Evolutionary conservation across 1,140 invertebrate genomes (phyloP).

Genomic region (Thaumatotibia leucotreta): DNA sequence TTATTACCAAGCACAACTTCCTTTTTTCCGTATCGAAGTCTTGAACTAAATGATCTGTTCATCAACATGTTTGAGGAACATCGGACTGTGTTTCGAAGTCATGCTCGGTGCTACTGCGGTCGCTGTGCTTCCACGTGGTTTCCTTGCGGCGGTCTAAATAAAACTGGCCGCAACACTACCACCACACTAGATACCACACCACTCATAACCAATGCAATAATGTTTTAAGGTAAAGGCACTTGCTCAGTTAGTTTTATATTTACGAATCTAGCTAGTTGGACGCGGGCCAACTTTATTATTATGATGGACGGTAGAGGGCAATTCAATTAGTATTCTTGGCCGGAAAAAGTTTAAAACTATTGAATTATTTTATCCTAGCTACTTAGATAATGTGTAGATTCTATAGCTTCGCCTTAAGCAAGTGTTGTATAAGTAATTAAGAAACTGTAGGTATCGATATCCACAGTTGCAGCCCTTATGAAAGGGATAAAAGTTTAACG

Average conservation of each 20-base stretch:
- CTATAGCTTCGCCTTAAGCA: neutral
- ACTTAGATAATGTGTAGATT: neutral
- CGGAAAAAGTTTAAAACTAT: neutral
- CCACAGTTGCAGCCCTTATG: neutral
- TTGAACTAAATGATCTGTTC: conserved; percentile 52
- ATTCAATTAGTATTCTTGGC: neutral
- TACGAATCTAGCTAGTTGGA: neutral
- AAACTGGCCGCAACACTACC: conserved; percentile 28
- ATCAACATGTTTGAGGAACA: conserved; percentile 37
- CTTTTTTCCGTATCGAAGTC: conserved; percentile 42
- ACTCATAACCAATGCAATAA: conserved; percentile 27
- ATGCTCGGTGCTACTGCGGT: conserved; percentile 22
- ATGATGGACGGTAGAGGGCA: neutral
- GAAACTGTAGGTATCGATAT: neutral
- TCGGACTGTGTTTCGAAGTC: conserved; percentile 20
- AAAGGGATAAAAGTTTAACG: neutral
- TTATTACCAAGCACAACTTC: conserved; percentile 54
- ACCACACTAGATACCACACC: conserved; percentile 19
- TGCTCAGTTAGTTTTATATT: neutral
- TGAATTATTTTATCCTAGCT: neutral
- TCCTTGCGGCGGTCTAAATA: conserved; percentile 36
- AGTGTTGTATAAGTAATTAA: neutral
- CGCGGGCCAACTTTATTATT: neutral
- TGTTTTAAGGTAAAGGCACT: conserved; percentile 20
- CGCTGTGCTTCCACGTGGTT: conserved; percentile 17